Percentiles rank a stretch among this genome's conserved stretches.
Evolutionary conservation across 1,140 invertebrate species (phyloP).

Genomic region (Whitmania pigra): DNA sequence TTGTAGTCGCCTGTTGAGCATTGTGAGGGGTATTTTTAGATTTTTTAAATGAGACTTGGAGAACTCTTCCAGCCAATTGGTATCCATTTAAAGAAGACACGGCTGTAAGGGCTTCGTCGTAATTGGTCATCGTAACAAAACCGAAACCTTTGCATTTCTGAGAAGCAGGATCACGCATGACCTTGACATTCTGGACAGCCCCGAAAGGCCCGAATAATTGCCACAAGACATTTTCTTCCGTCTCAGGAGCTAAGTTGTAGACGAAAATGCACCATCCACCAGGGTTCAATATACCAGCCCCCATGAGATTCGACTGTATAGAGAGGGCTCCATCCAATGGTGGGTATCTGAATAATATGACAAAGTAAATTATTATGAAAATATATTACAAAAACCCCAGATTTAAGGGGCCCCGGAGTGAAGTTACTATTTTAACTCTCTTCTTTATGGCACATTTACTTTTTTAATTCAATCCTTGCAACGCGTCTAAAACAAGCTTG

Average conservation of each 20-base stretch:
- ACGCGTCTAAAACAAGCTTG: too few relatives aligned
- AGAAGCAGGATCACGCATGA: constrained; percentile 85
- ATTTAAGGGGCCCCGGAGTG: too few relatives aligned
- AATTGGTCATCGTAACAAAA: constrained; percentile 99
- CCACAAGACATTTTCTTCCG: constrained; percentile 95
- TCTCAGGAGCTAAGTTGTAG: constrained; percentile 93
- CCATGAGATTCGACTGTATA: constrained; percentile 17
- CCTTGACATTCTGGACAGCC: constrained; percentile 91
- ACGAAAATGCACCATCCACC: constrained; percentile 89
- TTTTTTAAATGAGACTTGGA: constrained; percentile 83
- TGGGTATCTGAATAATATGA: not conserved
- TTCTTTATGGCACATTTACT: too few relatives aligned
- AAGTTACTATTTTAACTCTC: too few relatives aligned
- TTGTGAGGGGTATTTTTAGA: constrained; percentile 14
- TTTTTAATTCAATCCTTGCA: too few relatives aligned
- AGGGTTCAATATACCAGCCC: constrained; percentile 33
- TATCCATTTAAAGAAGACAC: constrained; percentile 96
- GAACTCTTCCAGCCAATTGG: constrained; percentile 85
- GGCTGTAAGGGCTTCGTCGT: constrained; percentile 91
- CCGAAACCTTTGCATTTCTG: constrained; percentile 99
- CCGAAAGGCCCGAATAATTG: constrained; percentile 97
- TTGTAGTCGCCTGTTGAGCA: too few relatives aligned
- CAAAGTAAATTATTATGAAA: too few relatives aligned
- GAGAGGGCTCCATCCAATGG: constrained; percentile 4
- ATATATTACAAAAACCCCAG: too few relatives aligned